A percentile compares a stretch with the other conserved stretches of the same genome.
phyloP scores from a whole-genome alignment of 2,113 vertebrate species.

The Aphyosemion australe region DNA sequence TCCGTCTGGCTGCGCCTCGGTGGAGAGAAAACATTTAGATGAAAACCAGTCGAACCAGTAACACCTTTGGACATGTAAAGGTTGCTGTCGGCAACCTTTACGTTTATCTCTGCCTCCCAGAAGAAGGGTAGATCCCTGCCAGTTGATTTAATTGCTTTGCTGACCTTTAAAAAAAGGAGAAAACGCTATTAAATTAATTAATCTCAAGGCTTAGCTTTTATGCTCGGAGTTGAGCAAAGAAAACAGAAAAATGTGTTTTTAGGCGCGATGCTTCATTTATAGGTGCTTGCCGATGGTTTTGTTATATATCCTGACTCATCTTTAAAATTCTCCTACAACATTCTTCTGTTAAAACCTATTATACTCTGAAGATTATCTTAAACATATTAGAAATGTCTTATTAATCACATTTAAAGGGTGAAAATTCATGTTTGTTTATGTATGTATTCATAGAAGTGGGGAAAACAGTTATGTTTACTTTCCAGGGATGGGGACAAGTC shows the following conservation, averaged over 20 bases:
- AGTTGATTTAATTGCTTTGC: constrained; percentile 47
- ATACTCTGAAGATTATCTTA: background rate
- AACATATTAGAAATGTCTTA: too few relatives aligned
- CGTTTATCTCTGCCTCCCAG: constrained; percentile 23
- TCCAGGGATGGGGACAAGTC: too few relatives aligned
- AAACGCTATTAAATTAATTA: constrained; percentile 31
- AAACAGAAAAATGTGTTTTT: background rate
- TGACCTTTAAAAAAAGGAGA: constrained; percentile 51
- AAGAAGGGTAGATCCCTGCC: constrained; percentile 21
- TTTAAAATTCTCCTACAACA: too few relatives aligned
- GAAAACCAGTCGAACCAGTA: constrained; percentile 59
- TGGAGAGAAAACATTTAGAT: constrained; percentile 3
- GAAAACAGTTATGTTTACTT: too few relatives aligned
- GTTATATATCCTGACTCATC: too few relatives aligned
- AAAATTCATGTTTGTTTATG: too few relatives aligned
- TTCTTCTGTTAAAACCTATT: too few relatives aligned
- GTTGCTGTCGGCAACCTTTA: constrained; percentile 6
- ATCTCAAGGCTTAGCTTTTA: constrained; percentile 35
- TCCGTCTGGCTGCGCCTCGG: constrained; percentile 12
- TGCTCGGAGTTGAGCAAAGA: background rate
- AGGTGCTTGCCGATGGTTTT: too few relatives aligned
- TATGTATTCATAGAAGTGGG: background rate
- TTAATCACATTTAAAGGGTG: too few relatives aligned
- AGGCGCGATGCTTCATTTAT: too few relatives aligned
- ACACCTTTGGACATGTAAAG: constrained; percentile 9